These are phyloP conservation scores for Pedetes capensis DNA, from an alignment of 2,113 vertebrate species.

Conservation along the genomic window DNA sequence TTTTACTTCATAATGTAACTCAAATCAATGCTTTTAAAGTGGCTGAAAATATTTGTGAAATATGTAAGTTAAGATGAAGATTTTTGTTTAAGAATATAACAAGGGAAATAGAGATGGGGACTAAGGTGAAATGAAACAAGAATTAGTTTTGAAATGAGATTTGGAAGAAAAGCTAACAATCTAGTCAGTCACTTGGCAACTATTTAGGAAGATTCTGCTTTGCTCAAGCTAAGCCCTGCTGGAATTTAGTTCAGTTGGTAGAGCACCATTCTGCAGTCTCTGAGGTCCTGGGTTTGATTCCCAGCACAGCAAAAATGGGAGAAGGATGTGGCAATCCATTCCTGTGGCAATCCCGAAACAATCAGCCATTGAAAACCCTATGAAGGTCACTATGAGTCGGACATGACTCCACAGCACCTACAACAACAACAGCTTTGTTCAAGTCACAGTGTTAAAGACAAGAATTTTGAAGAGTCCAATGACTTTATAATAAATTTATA, in stretches of 20 bases:
- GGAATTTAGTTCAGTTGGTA: too few relatives aligned
- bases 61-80: not conserved
- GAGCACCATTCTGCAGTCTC: too few relatives aligned
- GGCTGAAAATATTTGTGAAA: not conserved
- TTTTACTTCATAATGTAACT: not conserved
- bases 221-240: too few relatives aligned
- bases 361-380: too few relatives aligned
- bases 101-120: not conserved
- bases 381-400: too few relatives aligned
- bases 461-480: not conserved
- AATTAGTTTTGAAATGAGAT: not conserved
- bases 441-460: not conserved
- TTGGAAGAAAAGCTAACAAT: not conserved
- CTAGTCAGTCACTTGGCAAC: not conserved
- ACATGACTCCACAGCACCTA: too few relatives aligned
- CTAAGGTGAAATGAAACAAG: not conserved
- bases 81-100: not conserved
- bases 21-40: not conserved
- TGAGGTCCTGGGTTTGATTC: too few relatives aligned
- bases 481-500: not conserved
- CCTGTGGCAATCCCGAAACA: too few relatives aligned
- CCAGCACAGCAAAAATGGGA: too few relatives aligned
- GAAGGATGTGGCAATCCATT: too few relatives aligned
- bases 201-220: not conserved
- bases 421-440: too few relatives aligned